Evolutionary conservation across 2,113 vertebrate species (phyloP).

Genomic region (Oncorhynchus mykiss): DNA sequence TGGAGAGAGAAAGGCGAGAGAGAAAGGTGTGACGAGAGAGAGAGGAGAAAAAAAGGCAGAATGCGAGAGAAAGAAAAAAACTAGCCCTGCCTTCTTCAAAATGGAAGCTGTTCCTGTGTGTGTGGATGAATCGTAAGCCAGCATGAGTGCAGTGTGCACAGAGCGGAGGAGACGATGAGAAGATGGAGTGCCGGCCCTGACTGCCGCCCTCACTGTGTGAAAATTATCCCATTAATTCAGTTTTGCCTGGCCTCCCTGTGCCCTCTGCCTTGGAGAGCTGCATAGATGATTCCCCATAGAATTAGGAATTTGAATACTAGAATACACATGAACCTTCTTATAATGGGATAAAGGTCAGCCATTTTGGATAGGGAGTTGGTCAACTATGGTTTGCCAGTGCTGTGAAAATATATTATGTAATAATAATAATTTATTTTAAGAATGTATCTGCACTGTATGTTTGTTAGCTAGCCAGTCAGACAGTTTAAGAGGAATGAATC

Average conservation of each 20-base stretch:
- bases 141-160: constrained; percentile 16
- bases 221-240: constrained; percentile 60
- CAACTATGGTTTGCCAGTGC: no score
- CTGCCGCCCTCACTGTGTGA: constrained; percentile 49
- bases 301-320: not conserved
- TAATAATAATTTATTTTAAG: no score
- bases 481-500: no score
- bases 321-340: no score
- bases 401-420: no score
- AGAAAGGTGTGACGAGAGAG: not conserved
- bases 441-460: no score
- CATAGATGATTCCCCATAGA: constrained; percentile 24
- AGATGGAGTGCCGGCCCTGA: constrained; percentile 40
- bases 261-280: constrained; percentile 25
- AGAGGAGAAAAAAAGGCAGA: not conserved
- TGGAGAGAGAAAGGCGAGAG: not conserved
- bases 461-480: no score
- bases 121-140: constrained; percentile 27
- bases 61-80: not conserved
- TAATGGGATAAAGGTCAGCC: no score
- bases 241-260: constrained; percentile 38
- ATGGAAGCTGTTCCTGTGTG: constrained; percentile 25
- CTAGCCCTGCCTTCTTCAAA: constrained; percentile 14
- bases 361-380: no score
- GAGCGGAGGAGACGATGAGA: constrained; percentile 29